Base-by-base conservation (phyloP, 2,113 vertebrate genomes). In the Anser cygnoides region DNA sequence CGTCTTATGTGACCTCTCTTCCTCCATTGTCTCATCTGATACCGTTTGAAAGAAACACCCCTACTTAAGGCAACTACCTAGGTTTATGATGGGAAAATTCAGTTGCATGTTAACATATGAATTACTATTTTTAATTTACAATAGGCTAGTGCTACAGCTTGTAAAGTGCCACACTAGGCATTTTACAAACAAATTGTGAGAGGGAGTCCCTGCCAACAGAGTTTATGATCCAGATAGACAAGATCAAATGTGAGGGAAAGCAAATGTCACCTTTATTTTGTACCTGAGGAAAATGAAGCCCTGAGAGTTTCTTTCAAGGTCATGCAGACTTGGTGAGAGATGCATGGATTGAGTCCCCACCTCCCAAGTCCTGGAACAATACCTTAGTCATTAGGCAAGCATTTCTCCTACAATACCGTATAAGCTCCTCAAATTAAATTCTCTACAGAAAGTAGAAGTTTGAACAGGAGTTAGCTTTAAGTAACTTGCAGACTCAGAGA, bases 211-310 rank as follows among this genome's bases (percentile, higher is more conserved):
- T 82, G 70, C 49, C 57, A 92, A 79, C 29, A 17, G 0, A 43
- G 25, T 87, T 96, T 95, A 86, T 93, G 84, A 94, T 63, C 63
- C 85, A 94, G 79, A 41, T n/a, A 89, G 63, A 59, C 31, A 77
- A 90, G 61, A 71, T 14, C 29, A 67, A 89, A 55, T 0, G 2
- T 1, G 3, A 71, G 71, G 50, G 55, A 85, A 95, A 41, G 74
- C n/a, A 85, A 92, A 83, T 77, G 71, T 79, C 81, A 91, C 81
- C 91, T 93, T 81, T 61, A 29, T 44, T 79, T 87, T 93, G 49
- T 57, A 37, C 52, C 62, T 73, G 57, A 5, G 17, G 66, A 87
- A 87, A 65, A 0, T 43, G 43, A 78, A 81, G 49, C 73, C 46
- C 41, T 55, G 62, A 73, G 57, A 70, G 7, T n/a, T 81, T 89